Conservation (phyloP, 2,113 vertebrate genomes). For the Mohoua ochrocephala region DNA sequence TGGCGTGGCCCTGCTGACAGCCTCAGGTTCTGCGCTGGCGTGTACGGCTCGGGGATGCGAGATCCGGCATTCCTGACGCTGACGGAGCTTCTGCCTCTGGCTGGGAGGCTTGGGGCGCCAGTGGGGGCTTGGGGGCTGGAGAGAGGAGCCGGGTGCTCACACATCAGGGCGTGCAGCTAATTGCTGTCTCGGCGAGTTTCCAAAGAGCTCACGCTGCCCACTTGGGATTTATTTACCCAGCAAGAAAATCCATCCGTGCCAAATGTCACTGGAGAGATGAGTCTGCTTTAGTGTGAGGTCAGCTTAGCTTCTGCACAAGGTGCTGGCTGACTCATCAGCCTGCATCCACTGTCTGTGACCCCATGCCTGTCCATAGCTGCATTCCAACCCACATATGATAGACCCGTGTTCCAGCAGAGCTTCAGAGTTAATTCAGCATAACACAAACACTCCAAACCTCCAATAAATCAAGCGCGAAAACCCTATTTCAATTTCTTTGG, state of each 20-base stretch:
- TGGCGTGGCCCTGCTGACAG: background rate
- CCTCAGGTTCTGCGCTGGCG: fast-evolving
- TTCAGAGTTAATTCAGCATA: fast-evolving
- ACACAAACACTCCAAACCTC: fast-evolving
- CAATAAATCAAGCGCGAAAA: background rate
- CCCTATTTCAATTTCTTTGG: background rate
- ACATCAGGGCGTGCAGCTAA: fast-evolving
- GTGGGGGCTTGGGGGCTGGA: fast-evolving
- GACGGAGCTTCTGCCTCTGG: background rate
- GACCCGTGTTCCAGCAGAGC: background rate
- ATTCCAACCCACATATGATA: fast-evolving
- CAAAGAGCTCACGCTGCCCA: fast-evolving
- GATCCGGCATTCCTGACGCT: fast-evolving
- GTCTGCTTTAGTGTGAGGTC: fast-evolving
- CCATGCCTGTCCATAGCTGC: fast-evolving
- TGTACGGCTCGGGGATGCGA: fast-evolving
- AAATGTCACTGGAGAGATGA: background rate
- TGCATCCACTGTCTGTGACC: fast-evolving
- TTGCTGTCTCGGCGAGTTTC: background rate
- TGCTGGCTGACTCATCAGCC: background rate
- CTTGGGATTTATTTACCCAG: background rate
- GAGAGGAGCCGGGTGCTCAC: fast-evolving
- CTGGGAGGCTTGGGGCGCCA: fast-evolving
- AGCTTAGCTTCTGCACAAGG: background rate
- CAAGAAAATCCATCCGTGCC: background rate